These are phyloP conservation scores for Henicopernis longicauda DNA, from an alignment of 2,113 vertebrate species.

Conservation along the genomic window DNA sequence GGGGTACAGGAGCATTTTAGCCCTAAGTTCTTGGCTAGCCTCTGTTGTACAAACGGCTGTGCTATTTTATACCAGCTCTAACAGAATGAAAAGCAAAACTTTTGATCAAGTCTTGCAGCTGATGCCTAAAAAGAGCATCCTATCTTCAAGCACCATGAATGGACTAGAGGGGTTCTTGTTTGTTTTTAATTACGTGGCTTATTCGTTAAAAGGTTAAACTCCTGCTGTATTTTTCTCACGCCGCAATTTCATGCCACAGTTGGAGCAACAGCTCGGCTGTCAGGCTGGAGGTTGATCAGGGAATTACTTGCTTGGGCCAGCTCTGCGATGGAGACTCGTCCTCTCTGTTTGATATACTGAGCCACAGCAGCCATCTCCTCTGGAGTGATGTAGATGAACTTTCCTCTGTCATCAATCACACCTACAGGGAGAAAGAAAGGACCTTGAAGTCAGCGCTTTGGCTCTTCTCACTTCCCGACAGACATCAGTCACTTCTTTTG, in stretches of 20 bases:
- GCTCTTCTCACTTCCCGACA: neutral
- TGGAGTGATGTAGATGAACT: slow-evolving; percentile 96
- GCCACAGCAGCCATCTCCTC: slow-evolving; percentile 89
- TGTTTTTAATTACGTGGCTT: neutral
- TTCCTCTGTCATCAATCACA: slow-evolving; percentile 95
- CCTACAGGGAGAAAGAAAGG: slow-evolving; percentile 68
- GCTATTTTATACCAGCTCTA: neutral
- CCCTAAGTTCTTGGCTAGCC: neutral
- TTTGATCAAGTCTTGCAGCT: neutral
- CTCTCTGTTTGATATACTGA: slow-evolving; percentile 85
- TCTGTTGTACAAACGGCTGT: neutral
- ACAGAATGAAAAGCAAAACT: neutral
- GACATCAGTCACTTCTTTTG: neutral
- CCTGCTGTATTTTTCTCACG: neutral
- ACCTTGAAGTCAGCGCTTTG: neutral
- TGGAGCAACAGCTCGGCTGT: slow-evolving; percentile 34
- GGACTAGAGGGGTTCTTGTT: neutral
- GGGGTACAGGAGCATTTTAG: neutral
- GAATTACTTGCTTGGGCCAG: slow-evolving; percentile 91
- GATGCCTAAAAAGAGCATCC: neutral
- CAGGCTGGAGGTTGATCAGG: slow-evolving; percentile 85
- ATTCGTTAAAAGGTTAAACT: neutral
- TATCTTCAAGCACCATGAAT: neutral
- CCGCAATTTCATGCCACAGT: neutral
- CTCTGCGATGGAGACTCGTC: slow-evolving; percentile 89